Base-by-base conservation (phyloP, 2,797 vertebrate genomes). In the Sarcophilus harrisii region DNA sequence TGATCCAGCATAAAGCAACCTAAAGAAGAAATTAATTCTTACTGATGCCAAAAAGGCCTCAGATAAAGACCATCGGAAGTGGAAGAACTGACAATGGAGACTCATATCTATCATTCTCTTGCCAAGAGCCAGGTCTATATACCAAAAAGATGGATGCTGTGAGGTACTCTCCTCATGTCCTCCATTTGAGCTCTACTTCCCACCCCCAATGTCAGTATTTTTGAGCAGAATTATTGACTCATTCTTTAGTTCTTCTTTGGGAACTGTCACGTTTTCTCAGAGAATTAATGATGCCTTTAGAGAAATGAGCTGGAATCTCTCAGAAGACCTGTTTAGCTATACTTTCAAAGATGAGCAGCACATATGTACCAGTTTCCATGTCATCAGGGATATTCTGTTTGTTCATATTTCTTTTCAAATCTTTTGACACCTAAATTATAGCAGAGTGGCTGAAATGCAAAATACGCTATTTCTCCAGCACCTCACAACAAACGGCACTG, bases 1-100 rank as follows among this genome's bases (percentile, higher is more conserved):
- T 96, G 97, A 95, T 89, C 98, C 94, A 95, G 96, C 96, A 97
- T 59, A 96, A 97, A 98, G 97, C 59, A 93, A 95, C 95, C 91
- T 57, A 90, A 90, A 96, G 57, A 94, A 96, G 93, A 95, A 49
- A 27, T 96, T 97, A 87, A 81, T 73, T 97, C 94, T 91, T n/a
- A 58, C 11, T 1, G 57, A 97, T 91, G 45, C 27, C 90, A 55
- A 91, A 55, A n/a, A 12, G 28, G 52, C 12, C 30, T 55, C 57
- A 49, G 57, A 57, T 2, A 58, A 96, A 59, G 24, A 0, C 24
- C n/a, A 89, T 49, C 55, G 6, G 94, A 94, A 92, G 55, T 81
- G 58, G 27, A 2, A 21, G 57, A 66, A 0, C 11, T 10, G 9
- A 73, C 21, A 27, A 45, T 81, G 38, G 38, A 45, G 21, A 45